A percentile compares a stretch with the other conserved stretches of the same genome.
Evolutionary conservation across 2,888 invertebrate genomes (phyloP).

Genomic region (Leuctra nigra): DNA sequence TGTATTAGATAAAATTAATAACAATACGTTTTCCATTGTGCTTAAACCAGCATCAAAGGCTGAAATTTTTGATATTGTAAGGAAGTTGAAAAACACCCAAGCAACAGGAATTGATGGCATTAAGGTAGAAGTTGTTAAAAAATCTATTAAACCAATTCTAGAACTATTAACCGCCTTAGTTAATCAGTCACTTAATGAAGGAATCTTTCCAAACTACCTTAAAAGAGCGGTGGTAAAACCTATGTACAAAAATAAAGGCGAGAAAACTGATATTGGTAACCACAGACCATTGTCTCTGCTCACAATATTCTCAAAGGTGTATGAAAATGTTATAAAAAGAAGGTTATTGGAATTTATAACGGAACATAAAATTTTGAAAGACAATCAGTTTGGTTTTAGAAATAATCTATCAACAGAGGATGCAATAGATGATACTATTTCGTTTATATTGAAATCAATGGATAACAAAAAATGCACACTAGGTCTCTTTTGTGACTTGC

Average conservation of each 20-base stretch:
- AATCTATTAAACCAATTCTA: background rate
- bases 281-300: background rate
- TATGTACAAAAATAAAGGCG: background rate
- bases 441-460: background rate
- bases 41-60: background rate
- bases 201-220: background rate
- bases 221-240: background rate
- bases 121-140: background rate
- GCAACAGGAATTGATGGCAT: background rate
- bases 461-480: background rate
- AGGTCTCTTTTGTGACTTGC: background rate
- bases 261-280: background rate
- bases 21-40: background rate
- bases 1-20: no score
- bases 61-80: background rate
- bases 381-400: background rate
- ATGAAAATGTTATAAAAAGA: background rate
- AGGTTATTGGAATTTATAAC: background rate
- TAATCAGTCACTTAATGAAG: background rate
- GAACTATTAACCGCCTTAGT: background rate
- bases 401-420: background rate
- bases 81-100: background rate
- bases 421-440: background rate
- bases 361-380: background rate
- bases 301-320: background rate